Evolutionary conservation across 2,113 vertebrate species (phyloP).

Genomic region (Xerus inauris): DNA sequence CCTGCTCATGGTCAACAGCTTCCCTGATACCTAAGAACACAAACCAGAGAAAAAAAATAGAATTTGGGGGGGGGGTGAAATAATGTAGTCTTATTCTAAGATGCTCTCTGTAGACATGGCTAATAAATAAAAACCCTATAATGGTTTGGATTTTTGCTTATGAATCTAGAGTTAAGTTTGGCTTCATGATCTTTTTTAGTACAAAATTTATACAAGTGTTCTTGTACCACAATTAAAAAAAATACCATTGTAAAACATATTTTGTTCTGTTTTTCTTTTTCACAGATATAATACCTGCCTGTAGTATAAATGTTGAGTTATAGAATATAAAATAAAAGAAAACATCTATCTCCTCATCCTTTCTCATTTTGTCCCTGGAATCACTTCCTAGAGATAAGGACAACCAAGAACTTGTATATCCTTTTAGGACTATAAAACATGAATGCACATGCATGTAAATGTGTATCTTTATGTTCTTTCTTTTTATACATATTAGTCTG

Average conservation of each 20-base stretch:
- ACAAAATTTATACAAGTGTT: background rate
- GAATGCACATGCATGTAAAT: background rate
- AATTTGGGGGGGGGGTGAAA: too few relatives aligned
- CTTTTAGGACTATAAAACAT: conserved; percentile 27
- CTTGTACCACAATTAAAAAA: background rate
- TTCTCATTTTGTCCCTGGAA: background rate
- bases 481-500: background rate
- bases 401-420: background rate
- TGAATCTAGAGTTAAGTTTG: background rate
- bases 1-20: too few relatives aligned
- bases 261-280: conserved; percentile 4
- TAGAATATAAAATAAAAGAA: conserved; percentile 10
- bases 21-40: too few relatives aligned
- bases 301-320: background rate
- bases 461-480: background rate
- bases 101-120: background rate
- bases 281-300: background rate
- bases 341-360: background rate
- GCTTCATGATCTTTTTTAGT: conserved; percentile 18
- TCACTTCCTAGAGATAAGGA: background rate
- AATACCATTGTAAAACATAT: background rate
- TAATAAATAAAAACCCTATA: background rate
- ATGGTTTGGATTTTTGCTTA: background rate
- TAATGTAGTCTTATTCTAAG: background rate
- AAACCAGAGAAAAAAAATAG: background rate